Base-by-base conservation (phyloP, 1,140 invertebrate genomes). In the Listronotus bonariensis region DNA sequence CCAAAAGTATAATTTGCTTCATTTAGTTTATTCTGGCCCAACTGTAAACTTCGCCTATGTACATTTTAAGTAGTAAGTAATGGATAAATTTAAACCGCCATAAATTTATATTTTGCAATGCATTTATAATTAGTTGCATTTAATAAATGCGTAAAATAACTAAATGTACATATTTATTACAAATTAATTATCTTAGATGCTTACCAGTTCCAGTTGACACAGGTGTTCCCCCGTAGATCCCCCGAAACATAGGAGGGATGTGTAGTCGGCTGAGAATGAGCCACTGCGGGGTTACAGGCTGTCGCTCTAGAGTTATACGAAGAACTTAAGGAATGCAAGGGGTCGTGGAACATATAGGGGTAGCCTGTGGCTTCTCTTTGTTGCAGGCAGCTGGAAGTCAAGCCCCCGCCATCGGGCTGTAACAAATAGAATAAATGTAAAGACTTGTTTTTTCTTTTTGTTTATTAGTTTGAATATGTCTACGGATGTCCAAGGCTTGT, bases 261-360 rank as follows among this genome's bases (percentile, higher is more conserved):
- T 31, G 79, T 79, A 18, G 80, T 77, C 17, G 80, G 81, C 67
- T 88, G 86, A 60, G 87, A 83, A 69, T 88, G 87, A 1, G 87
- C 83, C 36, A 83, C 85, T 6, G 86, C 83, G 1, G 87, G 86
- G 70, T 86, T 87, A 65, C 86, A 83, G 3, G 85, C 83, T 82
- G 79, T 85, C 82, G 83, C 84, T 78, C 82, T 80, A 68, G 85
- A 83, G 58, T 85, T 84, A 75, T 89, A 89, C 69, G 86, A 84
- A 43, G 86, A 84, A 72, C 87, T 88, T 34, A 93, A 83, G 45
- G 90, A 90, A 76, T 90, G 87, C 73, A 96, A 81, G 26, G 92
- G 91, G 80, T 95, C 92, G 80, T 95, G 92, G 80, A 97, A 92
- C 90, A 97, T 96, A 82, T 95, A 95, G 8, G 93, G 92, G 80